Evolutionary conservation across 2,113 vertebrate species (phyloP), one percentile per base, ranked within the genome.

Genomic region (Nipponia nippon): DNA sequence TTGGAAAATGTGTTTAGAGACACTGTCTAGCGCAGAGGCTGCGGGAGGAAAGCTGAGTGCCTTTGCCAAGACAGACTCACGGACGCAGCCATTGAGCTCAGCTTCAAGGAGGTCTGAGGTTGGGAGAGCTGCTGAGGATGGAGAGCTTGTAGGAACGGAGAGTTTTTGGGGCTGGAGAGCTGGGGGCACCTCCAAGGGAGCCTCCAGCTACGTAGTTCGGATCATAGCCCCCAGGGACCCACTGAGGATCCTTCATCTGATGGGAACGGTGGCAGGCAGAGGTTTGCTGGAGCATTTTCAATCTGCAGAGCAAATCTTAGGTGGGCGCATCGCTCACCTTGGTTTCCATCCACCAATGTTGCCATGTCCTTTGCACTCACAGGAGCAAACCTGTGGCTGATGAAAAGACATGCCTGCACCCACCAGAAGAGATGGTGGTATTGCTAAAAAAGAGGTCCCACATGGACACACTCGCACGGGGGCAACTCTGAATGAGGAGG

Each of bases 391-490:
- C 20, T 17, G 6, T 15, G n/a, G 38, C 55, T 80, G 62, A 10
- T 12, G 70, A 36, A 26, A 16, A 78, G 25, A 18, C 13, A 6
- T 9, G 49, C 13, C 17, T 53, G 40, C 27, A 55, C 27, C 40
- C 73, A 42, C 26, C 15, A 26, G 44, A 36, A 38, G 69, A 81
- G 18, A 4, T 5, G 32, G 67, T 77, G 69, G 11, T 44, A 27
- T 21, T 69, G 25, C 30, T 49, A 3, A 11, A 53, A 50, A 47
- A 62, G 40, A 61, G 30, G 10, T 80, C 53, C 29, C 53, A 26
- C 38, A 1, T 14, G 38, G 56, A 9, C 53, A 25, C 10, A 34
- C 29, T 9, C 1, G 1, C 15, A 17, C 0, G 0, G 42, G 44
- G 25, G 7, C 38, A 89, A 32, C n/a, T 67, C 58, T 46, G 61